Evolutionary conservation across 2,113 vertebrate species (phyloP).

Genomic region (Paramisgurnus dabryanus): DNA sequence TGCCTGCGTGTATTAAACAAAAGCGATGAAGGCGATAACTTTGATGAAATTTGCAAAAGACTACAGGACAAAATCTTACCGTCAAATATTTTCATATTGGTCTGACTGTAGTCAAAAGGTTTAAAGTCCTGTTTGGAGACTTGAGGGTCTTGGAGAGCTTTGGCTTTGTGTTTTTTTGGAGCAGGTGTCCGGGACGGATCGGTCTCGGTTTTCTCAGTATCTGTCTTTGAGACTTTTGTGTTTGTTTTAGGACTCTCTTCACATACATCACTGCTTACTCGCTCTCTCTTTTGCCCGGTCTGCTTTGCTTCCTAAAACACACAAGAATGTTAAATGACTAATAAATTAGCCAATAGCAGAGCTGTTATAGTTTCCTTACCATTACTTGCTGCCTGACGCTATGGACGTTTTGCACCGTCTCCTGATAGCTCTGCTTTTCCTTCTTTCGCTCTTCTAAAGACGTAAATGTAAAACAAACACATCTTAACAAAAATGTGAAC

Average conservation of each 20-base stretch:
- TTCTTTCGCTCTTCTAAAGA: conserved; percentile 73
- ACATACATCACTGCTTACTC: conserved; percentile 65
- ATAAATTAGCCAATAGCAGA: neutral
- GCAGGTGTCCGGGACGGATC: conserved; percentile 57
- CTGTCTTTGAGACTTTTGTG: conserved; percentile 77
- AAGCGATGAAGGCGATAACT: conserved; percentile 34
- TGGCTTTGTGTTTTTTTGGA: conserved; percentile 10
- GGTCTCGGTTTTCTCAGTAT: conserved; percentile 63
- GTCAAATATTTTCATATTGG: conserved; percentile 87
- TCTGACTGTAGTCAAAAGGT: conserved; percentile 92
- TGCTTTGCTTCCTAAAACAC: conserved; percentile 70
- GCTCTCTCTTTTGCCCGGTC: conserved; percentile 78
- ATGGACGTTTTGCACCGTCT: conserved; percentile 66
- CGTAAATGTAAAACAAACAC: conserved; percentile 12
- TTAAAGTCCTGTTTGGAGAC: conserved; percentile 68
- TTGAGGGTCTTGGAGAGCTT: conserved; percentile 11
- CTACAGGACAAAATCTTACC: conserved; percentile 71
- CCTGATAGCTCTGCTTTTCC: conserved; percentile 68
- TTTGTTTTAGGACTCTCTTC: conserved; percentile 73
- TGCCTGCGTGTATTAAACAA: conserved; percentile 56
- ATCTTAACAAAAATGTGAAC: neutral
- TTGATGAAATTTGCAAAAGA: neutral
- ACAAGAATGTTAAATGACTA: neutral
- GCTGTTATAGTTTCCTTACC: conserved; percentile 70
- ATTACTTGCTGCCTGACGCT: conserved; percentile 84